Conservation (phyloP, 2,797 vertebrate species). For the Tiaroga cobitis region DNA sequence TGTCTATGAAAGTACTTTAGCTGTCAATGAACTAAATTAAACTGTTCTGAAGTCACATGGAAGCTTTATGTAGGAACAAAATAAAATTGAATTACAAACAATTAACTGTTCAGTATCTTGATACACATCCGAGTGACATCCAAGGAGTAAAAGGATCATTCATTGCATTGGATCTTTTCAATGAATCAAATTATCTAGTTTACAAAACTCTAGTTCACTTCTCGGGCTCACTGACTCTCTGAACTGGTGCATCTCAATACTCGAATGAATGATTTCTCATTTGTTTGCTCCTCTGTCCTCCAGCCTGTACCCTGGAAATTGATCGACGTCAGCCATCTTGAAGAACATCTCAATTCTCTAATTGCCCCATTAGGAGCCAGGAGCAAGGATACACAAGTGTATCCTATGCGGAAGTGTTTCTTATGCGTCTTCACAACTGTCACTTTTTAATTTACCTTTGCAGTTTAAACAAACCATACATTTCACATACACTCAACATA, state of each 20-base stretch:
- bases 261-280: neutral
- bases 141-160: neutral
- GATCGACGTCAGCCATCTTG: neutral
- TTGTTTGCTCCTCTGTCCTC: neutral
- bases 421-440: neutral
- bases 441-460: neutral
- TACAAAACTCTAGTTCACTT: neutral
- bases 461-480: neutral
- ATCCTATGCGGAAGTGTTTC: too few species aligned
- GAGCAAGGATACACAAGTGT: neutral
- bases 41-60: neutral
- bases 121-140: too few species aligned
- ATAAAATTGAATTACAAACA: neutral
- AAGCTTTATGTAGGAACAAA: neutral
- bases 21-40: neutral
- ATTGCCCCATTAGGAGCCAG: neutral
- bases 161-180: neutral
- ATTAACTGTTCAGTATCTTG: neutral
- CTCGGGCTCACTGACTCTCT: neutral
- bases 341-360: neutral
- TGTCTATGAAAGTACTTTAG: neutral
- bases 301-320: neutral
- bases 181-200: neutral
- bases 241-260: neutral
- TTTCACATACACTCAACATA: neutral